phyloP scores from a whole-genome alignment of 2,888 invertebrate genomes.

The Drosophila cyrtoloma region DNA sequence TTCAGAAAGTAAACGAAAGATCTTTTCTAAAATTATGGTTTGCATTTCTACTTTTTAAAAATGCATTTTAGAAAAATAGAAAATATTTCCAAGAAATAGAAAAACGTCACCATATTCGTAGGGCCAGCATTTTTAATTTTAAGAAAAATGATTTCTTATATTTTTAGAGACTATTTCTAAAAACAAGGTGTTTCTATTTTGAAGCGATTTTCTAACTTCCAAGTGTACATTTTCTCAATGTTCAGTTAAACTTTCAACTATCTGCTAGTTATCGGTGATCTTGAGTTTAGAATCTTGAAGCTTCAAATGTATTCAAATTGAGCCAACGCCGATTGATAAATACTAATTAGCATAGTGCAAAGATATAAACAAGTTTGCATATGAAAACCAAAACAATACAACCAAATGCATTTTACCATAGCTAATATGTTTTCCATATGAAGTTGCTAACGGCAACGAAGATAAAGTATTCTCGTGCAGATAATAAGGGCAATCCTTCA shows the following conservation, averaged over 20 bases:
- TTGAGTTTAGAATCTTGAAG: not conserved
- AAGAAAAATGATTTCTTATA: not conserved
- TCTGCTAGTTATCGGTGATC: not conserved
- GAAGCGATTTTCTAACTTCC: not conserved
- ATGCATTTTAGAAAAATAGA: not conserved
- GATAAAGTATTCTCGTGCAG: too few relatives aligned
- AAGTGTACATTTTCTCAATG: not conserved
- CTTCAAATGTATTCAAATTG: not conserved
- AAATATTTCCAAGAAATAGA: not conserved
- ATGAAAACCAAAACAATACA: too few relatives aligned
- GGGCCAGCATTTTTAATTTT: not conserved
- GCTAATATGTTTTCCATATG: not conserved
- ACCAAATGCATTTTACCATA: not conserved
- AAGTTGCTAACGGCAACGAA: not conserved
- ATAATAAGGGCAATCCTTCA: not conserved
- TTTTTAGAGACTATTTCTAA: not conserved
- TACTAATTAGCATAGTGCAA: not conserved
- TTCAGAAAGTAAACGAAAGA: not conserved
- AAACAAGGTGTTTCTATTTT: not conserved
- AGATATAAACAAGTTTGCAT: too few relatives aligned
- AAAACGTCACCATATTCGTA: not conserved
- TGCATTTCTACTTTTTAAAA: not conserved
- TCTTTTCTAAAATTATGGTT: not conserved
- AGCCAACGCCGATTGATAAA: not conserved
- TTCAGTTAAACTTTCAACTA: not conserved